These are phyloP conservation scores for Tangara arthus DNA, from an alignment of 2,797 vertebrate species.

Conservation along the genomic window DNA sequence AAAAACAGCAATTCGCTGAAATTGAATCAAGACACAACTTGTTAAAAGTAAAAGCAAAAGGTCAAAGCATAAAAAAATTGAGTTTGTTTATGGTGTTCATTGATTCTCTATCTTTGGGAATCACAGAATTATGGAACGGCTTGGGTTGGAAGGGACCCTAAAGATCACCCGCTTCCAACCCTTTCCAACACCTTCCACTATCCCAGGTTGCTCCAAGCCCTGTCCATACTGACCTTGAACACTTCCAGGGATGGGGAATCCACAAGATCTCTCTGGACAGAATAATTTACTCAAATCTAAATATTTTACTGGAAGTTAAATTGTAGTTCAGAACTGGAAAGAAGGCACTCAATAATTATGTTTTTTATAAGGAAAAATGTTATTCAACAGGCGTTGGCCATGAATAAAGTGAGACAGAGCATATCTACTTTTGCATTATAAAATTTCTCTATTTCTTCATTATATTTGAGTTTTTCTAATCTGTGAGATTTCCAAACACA, in stretches of 20 bases:
- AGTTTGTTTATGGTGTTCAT: accelerated
- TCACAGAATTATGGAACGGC: neutral
- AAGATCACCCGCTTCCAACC: neutral
- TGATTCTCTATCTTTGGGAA: neutral
- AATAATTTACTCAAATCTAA: neutral
- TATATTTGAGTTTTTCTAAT: neutral
- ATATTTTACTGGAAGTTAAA: neutral
- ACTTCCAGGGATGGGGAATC: neutral
- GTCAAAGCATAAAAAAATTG: neutral
- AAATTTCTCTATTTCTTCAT: neutral
- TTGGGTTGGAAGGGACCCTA: neutral
- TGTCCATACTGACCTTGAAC: neutral
- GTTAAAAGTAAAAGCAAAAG: neutral
- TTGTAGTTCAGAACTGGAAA: neutral
- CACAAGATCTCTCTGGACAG: neutral
- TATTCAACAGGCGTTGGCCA: accelerated
- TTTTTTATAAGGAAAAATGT: neutral
- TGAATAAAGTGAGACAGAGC: neutral
- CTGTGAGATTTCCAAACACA: neutral
- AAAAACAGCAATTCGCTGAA: neutral
- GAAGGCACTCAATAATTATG: accelerated
- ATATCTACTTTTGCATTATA: neutral
- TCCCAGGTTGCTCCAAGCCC: neutral
- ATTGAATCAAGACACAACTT: neutral
- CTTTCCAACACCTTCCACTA: neutral